Conservation (phyloP, 2,888 invertebrate genomes). For the Rhogogaster chlorosoma region DNA sequence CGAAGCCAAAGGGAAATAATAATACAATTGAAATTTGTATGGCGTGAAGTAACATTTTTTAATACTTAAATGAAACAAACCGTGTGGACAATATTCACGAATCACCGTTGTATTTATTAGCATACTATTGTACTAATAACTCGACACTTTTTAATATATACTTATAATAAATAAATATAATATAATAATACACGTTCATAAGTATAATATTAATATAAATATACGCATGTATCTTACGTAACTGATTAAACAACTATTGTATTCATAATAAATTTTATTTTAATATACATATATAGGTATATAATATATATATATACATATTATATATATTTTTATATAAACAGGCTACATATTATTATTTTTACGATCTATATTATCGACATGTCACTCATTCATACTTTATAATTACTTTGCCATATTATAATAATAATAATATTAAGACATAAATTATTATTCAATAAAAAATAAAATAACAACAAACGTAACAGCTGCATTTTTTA, state of each 20-base stretch:
- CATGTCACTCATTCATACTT: background rate
- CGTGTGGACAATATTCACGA: constrained; percentile 32
- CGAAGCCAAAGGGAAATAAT: constrained; percentile 78
- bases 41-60: background rate
- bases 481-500: background rate
- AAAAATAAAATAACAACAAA: constrained; percentile 1
- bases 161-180: background rate
- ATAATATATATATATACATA: constrained; percentile 4
- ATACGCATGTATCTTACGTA: background rate
- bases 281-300: background rate
- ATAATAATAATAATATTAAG: too few relatives aligned
- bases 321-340: constrained; percentile 15
- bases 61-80: background rate
- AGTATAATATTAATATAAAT: constrained; percentile 1
- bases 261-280: background rate
- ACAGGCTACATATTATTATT: background rate
- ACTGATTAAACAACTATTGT: background rate
- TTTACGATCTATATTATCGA: background rate
- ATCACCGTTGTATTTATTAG: constrained; percentile 46
- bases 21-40: background rate
- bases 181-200: background rate
- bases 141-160: constrained; percentile 23
- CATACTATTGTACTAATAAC: constrained; percentile 25
- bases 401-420: constrained; percentile 6
- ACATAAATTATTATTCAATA: constrained; percentile 33